Percentiles rank a stretch among this genome's conserved stretches.
These are phyloP conservation scores for Acanthococcus lagerstroemiae DNA, from an alignment of 2,888 invertebrate genomes.

Conservation along the genomic window DNA sequence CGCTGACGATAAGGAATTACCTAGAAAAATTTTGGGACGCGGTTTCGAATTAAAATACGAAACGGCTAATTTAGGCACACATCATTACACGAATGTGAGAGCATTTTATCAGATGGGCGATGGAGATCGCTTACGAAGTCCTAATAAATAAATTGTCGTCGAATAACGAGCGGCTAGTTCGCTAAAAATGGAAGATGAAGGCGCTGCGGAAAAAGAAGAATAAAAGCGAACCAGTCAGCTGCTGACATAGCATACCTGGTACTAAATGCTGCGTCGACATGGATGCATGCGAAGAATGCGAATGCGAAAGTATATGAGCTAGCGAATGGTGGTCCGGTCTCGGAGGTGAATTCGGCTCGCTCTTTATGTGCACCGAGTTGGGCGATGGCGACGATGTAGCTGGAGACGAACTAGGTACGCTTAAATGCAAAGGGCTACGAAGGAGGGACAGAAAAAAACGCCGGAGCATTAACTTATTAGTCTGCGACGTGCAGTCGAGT, in stretches of 20 bases:
- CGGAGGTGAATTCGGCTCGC: conserved; percentile 90
- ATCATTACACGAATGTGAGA: too few species aligned
- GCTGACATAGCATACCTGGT: conserved; percentile 25
- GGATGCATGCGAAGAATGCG: conserved; percentile 30
- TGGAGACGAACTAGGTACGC: conserved; percentile 37
- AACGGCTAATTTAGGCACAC: too few species aligned
- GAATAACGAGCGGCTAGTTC: too few species aligned
- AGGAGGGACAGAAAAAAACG: too few species aligned
- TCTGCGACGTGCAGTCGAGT: neutral
- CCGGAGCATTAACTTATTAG: neutral
- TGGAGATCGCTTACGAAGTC: too few species aligned
- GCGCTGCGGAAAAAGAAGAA: neutral
- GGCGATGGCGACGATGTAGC: conserved; percentile 57
- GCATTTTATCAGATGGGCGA: too few species aligned
- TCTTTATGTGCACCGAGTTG: conserved; percentile 79
- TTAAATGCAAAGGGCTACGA: conserved; percentile 35
- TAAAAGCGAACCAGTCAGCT: too few species aligned
- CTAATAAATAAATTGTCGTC: too few species aligned
- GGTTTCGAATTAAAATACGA: too few species aligned
- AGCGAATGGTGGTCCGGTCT: conserved; percentile 42
- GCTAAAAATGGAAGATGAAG: neutral
- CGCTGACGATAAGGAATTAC: neutral
- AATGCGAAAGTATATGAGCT: conserved; percentile 32
- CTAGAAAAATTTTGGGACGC: neutral
- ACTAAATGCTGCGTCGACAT: conserved; percentile 32